Percentiles rank a stretch among this genome's conserved stretches.
phyloP scores from a whole-genome alignment of 1,140 invertebrate genomes.

The Centruroides sculpturatus region DNA sequence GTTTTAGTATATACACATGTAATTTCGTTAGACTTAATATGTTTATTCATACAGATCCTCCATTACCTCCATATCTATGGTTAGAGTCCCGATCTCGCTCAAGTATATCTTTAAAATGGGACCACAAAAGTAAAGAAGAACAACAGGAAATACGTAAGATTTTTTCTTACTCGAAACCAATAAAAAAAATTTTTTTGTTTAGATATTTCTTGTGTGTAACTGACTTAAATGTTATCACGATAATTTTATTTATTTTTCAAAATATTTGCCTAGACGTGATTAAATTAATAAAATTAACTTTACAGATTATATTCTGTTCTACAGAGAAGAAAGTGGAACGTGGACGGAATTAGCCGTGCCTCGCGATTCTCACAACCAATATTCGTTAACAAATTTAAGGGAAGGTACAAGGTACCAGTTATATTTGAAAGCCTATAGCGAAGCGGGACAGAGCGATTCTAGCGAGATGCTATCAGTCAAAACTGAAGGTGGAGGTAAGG shows the following conservation, averaged over 20 bases:
- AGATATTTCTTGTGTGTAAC: no score
- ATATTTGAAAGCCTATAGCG: constrained; percentile 15
- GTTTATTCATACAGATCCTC: constrained; percentile 14
- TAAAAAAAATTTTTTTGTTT: no score
- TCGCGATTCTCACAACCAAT: constrained; percentile 9
- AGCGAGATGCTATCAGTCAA: constrained; percentile 17
- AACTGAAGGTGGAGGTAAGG: constrained; percentile 20
- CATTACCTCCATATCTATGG: constrained; percentile 15
- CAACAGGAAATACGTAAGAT: neutral
- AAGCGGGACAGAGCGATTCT: constrained; percentile 17
- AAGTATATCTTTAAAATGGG: constrained; percentile 13
- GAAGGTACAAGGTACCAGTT: constrained; percentile 19
- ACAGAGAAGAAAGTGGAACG: constrained; percentile 18
- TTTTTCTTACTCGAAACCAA: neutral
- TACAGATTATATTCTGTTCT: constrained; percentile 19
- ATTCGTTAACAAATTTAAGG: constrained; percentile 14
- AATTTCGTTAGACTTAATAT: neutral
- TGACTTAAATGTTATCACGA: no score
- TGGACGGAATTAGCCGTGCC: constrained; percentile 20
- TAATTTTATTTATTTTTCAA: no score
- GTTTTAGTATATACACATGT: no score
- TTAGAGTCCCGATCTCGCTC: constrained; percentile 11
- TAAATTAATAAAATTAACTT: neutral
- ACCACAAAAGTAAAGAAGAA: neutral
- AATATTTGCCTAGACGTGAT: neutral